Percentiles rank a stretch among this genome's conserved stretches.
These are phyloP conservation scores for Melangyna quadrimaculata DNA, from an alignment of 2,888 invertebrate genomes.

Conservation along the genomic window DNA sequence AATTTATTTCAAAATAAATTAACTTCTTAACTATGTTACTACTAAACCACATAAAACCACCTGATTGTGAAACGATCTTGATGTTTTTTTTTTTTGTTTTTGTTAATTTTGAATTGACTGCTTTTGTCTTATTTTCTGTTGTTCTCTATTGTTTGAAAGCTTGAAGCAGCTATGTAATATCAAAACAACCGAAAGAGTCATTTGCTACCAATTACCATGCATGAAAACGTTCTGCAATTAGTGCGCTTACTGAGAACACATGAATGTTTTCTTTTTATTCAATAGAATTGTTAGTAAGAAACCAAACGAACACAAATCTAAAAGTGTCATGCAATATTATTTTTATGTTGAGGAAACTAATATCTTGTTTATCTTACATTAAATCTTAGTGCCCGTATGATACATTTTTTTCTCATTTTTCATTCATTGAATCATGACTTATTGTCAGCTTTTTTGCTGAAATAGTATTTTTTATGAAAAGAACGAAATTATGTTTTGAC, in stretches of 20 bases:
- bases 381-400: no score
- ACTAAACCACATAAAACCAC: neutral
- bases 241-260: slow-evolving; percentile 27
- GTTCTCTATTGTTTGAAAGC: neutral
- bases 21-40: no score
- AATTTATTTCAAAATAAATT: no score
- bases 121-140: neutral
- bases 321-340: slow-evolving; percentile 32
- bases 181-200: slow-evolving; percentile 13
- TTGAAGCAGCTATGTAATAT: neutral
- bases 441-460: no score
- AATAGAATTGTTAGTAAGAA: slow-evolving; percentile 9
- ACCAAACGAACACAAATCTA: neutral
- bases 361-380: neutral
- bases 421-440: no score
- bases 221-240: slow-evolving; percentile 26
- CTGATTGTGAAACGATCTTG: neutral
- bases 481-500: no score
- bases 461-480: no score
- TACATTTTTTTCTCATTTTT: no score
- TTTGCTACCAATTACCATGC: slow-evolving; percentile 34
- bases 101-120: neutral
- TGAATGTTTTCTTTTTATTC: slow-evolving; percentile 13
- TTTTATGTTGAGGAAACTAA: neutral
- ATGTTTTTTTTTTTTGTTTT: neutral